Percentiles rank a stretch among this genome's conserved stretches.
phyloP scores from a whole-genome alignment of 30 jellyfish, hydroid and myxozoan genomes.

The Aurelia coerulea region DNA sequence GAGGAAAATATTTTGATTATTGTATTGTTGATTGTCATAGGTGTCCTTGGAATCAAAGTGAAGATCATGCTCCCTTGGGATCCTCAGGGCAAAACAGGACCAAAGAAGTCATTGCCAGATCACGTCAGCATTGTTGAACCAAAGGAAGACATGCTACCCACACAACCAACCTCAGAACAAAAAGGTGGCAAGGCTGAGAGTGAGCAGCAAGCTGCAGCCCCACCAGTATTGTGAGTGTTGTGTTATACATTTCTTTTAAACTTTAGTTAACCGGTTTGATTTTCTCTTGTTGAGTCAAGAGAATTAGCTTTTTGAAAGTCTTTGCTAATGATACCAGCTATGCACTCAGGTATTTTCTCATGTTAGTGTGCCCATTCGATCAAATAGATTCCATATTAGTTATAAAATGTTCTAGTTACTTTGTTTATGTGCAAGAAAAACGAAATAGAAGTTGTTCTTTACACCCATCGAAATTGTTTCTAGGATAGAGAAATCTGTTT shows the following conservation, averaged over 20 bases:
- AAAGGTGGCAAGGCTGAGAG: slow-evolving; percentile 87
- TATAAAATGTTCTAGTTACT: no score
- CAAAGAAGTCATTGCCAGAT: slow-evolving; percentile 97
- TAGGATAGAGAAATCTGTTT: no score
- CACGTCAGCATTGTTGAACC: slow-evolving; percentile 98
- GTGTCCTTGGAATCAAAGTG: slow-evolving; percentile 97
- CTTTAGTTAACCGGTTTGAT: not conserved
- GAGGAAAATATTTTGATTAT: no score
- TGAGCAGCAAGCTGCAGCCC: slow-evolving; percentile 66
- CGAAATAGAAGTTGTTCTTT: no score
- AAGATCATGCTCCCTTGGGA: slow-evolving; percentile 99
- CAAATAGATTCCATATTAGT: no score
- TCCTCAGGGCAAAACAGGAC: slow-evolving; percentile 98
- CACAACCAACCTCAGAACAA: slow-evolving; percentile 94
- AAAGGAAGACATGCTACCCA: slow-evolving; percentile 80
- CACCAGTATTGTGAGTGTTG: slow-evolving; percentile 62
- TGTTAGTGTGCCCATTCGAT: no score
- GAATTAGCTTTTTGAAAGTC: not conserved
- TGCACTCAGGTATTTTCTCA: no score
- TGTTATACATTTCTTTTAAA: not conserved
- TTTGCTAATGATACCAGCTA: no score
- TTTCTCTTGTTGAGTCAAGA: not conserved
- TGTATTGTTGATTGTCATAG: slow-evolving; percentile 15
- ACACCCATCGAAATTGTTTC: no score
- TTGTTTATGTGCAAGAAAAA: no score